phyloP scores from a whole-genome alignment of 2,797 vertebrate genomes.

The Simalia tracyae region DNA sequence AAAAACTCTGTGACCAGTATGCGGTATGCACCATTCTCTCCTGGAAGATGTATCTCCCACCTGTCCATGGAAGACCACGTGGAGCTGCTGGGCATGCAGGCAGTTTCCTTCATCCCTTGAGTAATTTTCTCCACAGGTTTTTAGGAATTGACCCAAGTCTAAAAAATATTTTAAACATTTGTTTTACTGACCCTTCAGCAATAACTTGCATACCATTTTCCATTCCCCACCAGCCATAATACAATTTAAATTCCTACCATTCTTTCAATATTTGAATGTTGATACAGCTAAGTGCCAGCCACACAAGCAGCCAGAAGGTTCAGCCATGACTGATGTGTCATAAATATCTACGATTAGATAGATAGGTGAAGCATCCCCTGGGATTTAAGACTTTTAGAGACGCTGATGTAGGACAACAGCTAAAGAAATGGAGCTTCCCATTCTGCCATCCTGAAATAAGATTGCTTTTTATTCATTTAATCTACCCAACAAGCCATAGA shows the following conservation, averaged over 20 bases:
- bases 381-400: neutral
- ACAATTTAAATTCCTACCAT: conserved; percentile 56
- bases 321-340: conserved; percentile 42
- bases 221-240: conserved; percentile 53
- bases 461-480: conserved; percentile 12
- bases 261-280: conserved; percentile 31
- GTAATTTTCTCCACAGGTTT: neutral
- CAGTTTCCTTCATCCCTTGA: neutral
- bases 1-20: neutral
- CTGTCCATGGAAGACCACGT: neutral
- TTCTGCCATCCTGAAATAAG: conserved; percentile 24
- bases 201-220: conserved; percentile 51
- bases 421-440: conserved; percentile 37
- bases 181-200: conserved; percentile 22
- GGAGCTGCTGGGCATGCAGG: neutral
- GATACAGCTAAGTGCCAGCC: conserved; percentile 46
- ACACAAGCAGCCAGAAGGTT: conserved; percentile 45
- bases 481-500: neutral
- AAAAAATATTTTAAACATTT: conserved; percentile 54
- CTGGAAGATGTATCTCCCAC: neutral
- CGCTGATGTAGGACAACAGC: conserved; percentile 12
- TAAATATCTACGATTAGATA: conserved; percentile 22
- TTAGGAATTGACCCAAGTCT: neutral
- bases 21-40: neutral
- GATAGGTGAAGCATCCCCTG: neutral